These are phyloP conservation scores for Periphyllus acericola DNA, from an alignment of 2,888 invertebrate species.

Conservation along the genomic window DNA sequence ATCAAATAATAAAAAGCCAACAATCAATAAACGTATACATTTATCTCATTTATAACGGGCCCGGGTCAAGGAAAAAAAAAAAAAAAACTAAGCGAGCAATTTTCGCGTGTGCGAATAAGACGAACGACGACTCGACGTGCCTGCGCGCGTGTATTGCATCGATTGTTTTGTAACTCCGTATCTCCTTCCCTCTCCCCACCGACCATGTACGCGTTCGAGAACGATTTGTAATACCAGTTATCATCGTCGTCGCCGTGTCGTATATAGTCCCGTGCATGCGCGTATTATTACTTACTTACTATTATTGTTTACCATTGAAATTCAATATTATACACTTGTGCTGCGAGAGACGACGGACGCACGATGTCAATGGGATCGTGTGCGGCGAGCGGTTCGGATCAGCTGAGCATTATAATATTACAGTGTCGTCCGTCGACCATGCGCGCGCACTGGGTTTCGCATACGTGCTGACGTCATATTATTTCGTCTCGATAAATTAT, in stretches of 20 bases:
- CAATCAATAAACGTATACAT: slow-evolving; percentile 19
- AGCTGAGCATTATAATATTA: slow-evolving; percentile 15
- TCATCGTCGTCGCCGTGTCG: neutral
- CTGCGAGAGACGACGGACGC: neutral
- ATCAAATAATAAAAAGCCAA: neutral
- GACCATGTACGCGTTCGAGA: neutral
- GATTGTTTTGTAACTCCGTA: neutral
- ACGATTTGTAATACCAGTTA: neutral
- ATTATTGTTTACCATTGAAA: neutral
- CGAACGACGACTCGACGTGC: neutral
- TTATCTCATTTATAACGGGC: neutral
- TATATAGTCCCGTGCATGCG: neutral
- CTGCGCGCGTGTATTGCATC: neutral
- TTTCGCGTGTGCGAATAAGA: neutral
- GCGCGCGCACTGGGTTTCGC: neutral
- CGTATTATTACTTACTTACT: neutral
- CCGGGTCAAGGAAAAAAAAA: neutral
- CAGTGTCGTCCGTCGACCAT: slow-evolving; percentile 3
- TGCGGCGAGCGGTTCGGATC: neutral
- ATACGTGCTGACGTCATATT: slow-evolving; percentile 21
- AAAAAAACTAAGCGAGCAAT: neutral
- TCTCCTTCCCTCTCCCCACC: neutral
- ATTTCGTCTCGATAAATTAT: neutral
- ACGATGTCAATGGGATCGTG: neutral
- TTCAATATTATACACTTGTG: neutral